Base-by-base conservation (phyloP, 1,140 invertebrate genomes). In the Drosophila rufa region DNA sequence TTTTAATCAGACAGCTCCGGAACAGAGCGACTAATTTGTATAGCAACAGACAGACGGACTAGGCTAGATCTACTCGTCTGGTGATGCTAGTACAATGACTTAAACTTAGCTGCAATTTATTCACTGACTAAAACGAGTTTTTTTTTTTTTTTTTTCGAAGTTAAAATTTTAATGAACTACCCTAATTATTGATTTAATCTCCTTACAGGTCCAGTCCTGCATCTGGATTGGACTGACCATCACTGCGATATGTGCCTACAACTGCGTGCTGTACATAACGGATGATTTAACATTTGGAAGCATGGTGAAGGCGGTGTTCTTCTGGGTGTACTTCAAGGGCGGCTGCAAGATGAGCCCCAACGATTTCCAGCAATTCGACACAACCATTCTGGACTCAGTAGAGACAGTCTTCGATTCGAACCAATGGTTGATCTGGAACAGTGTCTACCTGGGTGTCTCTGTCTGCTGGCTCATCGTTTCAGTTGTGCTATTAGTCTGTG, bases 211-310 rank as follows among this genome's bases (percentile, higher is more conserved):
- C 6, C 86, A 92, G 70, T 73, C 91, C 2, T 42, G 89, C 40
- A 83, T 82, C 51, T 92, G 91, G 87, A 89, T 92, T 11, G 91
- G 79, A 6, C 60, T 92, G 9, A 92, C 87, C 17, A 79, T 92
- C 30, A 79, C 79, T 17, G 91, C 91, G 0, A 92, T 92, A 48
- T 43, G 84, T 19, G 81, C 91, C 7, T 92, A 91, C 46, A 92
- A 67, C 42, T 92, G 91, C 22, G 36, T 80, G 3, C 53, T 92
- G 4, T 83, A 79, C 25, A 74, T 92, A 12, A 57, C 82, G 11
- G 15, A 70, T 7, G 0, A 42, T 0, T 22, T 91, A 6, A 89
- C 30, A 3, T 92, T 58, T 64, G 91, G 79, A 7, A 45, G 77
- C 9, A 38, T 81, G 42, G 40, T 92, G 1, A 80, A 79, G 56